Conservation (phyloP, 2,113 vertebrate genomes). For the Saguinus midas region DNA sequence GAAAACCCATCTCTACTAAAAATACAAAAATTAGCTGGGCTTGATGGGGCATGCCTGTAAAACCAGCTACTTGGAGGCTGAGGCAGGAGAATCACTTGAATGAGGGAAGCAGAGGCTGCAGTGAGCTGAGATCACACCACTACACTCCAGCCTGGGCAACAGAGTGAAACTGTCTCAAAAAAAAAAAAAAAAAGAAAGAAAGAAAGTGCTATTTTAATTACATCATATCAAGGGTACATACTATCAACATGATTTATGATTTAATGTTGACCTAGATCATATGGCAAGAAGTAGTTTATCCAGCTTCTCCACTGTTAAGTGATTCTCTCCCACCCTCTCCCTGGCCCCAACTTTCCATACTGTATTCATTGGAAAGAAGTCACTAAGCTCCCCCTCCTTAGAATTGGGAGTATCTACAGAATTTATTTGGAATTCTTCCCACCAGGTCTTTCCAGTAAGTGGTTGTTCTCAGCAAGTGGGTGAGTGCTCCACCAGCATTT, state of each 20-base stretch:
- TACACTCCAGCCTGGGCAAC: no score
- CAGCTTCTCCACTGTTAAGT: not conserved
- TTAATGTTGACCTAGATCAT: not conserved
- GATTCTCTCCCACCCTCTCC: not conserved
- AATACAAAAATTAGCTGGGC: no score
- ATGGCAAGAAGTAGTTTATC: not conserved
- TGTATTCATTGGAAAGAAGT: slow-evolving; percentile 1
- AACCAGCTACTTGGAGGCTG: no score
- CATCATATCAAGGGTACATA: not conserved
- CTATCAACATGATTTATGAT: not conserved
- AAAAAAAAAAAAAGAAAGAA: no score
- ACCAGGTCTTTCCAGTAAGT: not conserved
- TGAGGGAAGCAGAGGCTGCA: no score
- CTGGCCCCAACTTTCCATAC: not conserved
- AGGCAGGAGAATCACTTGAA: no score
- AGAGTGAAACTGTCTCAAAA: no score
- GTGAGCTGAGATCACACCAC: no score
- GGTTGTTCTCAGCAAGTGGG: not conserved
- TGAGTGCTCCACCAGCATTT: not conserved
- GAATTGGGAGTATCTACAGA: not conserved
- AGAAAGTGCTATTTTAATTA: slow-evolving; percentile 13
- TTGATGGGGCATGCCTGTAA: no score
- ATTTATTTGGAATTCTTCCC: slow-evolving; percentile 33
- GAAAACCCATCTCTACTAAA: no score
- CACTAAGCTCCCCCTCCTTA: not conserved